Conservation (phyloP, 2,888 invertebrate species). For the Watsonalla cultraria region DNA sequence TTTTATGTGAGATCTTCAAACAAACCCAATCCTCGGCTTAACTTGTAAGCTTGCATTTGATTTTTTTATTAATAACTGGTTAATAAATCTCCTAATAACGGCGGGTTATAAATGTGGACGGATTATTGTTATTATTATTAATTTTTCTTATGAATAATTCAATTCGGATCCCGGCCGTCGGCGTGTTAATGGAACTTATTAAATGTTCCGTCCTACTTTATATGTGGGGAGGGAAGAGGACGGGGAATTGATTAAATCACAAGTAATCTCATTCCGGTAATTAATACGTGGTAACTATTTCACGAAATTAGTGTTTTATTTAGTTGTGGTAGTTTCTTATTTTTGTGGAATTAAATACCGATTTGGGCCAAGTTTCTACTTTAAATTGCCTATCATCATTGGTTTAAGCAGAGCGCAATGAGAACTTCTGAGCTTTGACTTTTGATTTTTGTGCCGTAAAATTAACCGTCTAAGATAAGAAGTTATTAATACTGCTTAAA, state of each 20-base stretch:
- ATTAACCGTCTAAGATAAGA: too few species aligned
- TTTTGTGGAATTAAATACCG: background rate
- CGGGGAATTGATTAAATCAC: background rate
- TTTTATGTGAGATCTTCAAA: constrained; percentile 66
- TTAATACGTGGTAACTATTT: background rate
- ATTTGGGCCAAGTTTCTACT: background rate
- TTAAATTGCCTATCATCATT: too few species aligned
- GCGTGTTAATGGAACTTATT: constrained; percentile 4
- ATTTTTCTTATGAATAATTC: constrained; percentile 70
- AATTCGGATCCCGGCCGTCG: constrained; percentile 32
- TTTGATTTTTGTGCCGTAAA: too few species aligned
- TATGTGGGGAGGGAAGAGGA: background rate
- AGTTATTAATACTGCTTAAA: too few species aligned
- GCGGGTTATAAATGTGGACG: constrained; percentile 44
- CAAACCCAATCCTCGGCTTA: constrained; percentile 56
- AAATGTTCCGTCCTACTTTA: background rate
- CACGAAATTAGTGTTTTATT: background rate
- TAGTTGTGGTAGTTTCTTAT: background rate
- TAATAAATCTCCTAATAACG: constrained; percentile 45
- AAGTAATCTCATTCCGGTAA: background rate
- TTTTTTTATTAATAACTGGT: constrained; percentile 70
- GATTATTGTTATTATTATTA: constrained; percentile 65
- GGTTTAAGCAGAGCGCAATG: too few species aligned
- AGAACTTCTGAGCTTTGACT: too few species aligned
- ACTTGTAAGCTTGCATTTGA: constrained; percentile 69